These are phyloP conservation scores for Laticauda laticaudata DNA, from an alignment of 2,113 vertebrate species.

Conservation along the genomic window DNA sequence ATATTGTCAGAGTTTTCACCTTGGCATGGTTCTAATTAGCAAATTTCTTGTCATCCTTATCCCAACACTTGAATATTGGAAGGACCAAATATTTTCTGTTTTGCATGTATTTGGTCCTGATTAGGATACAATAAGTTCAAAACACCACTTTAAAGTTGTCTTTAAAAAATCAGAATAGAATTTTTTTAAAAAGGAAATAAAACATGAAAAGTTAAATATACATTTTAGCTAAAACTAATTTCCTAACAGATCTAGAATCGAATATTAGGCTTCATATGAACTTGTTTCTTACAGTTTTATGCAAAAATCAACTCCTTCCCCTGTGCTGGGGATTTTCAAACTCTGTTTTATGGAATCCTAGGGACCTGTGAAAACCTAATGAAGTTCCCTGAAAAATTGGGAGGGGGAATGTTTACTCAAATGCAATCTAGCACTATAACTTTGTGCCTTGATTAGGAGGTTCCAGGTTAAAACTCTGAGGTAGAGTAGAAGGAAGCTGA, in stretches of 20 bases:
- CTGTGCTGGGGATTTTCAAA: neutral
- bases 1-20: neutral
- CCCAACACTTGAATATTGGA: neutral
- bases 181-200: neutral
- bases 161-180: neutral
- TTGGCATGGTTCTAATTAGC: neutral
- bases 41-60: neutral
- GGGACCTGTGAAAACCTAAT: neutral
- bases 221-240: neutral
- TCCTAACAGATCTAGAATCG: neutral
- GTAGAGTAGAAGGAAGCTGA: neutral
- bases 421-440: neutral
- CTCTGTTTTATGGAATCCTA: neutral
- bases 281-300: neutral
- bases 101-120: neutral
- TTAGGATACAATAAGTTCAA: neutral
- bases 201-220: neutral
- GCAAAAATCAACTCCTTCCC: neutral
- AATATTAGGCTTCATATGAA: neutral
- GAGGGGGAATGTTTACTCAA: neutral
- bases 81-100: neutral
- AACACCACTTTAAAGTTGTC: neutral
- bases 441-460: neutral
- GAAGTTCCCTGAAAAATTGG: neutral
- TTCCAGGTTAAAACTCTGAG: neutral